Percentiles rank a stretch among this genome's conserved stretches.
phyloP scores from a whole-genome alignment of 92 coral and sea anemone species.

The Paramuricea clavata region DNA sequence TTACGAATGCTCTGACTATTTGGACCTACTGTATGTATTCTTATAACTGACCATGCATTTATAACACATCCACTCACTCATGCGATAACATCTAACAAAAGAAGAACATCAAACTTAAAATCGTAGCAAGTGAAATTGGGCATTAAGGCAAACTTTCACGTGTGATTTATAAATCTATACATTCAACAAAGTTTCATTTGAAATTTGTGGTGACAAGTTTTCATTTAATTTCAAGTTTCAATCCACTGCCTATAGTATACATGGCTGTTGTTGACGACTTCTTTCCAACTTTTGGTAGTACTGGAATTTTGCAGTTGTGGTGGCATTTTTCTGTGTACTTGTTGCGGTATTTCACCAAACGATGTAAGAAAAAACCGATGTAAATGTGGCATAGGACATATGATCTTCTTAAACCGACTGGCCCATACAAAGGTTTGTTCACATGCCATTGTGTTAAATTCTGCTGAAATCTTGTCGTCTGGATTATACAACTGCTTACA shows the following conservation, averaged over 20 bases:
- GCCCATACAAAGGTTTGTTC: constrained; percentile 14
- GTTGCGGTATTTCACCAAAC: constrained; percentile 10
- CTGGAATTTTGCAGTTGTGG: neutral
- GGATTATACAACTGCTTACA: neutral
- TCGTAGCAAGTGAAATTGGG: too few relatives aligned
- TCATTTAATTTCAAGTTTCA: too few relatives aligned
- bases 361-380: neutral
- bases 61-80: too few relatives aligned
- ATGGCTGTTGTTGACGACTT: neutral
- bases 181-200: neutral
- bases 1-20: too few relatives aligned
- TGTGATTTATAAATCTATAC: too few relatives aligned
- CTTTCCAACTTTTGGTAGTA: neutral
- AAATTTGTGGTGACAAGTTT: too few relatives aligned
- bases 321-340: constrained; percentile 9
- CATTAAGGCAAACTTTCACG: too few relatives aligned
- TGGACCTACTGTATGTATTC: too few relatives aligned
- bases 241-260: too few relatives aligned
- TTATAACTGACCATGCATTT: too few relatives aligned
- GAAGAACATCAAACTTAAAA: too few relatives aligned
- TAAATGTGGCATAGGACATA: neutral
- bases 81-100: too few relatives aligned
- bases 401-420: neutral
- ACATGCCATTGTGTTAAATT: neutral
- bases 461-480: neutral